A percentile compares a stretch with the other conserved stretches of the same genome.
phyloP scores from a whole-genome alignment of 1,140 invertebrate species.

The Zaprionus davidi region DNA sequence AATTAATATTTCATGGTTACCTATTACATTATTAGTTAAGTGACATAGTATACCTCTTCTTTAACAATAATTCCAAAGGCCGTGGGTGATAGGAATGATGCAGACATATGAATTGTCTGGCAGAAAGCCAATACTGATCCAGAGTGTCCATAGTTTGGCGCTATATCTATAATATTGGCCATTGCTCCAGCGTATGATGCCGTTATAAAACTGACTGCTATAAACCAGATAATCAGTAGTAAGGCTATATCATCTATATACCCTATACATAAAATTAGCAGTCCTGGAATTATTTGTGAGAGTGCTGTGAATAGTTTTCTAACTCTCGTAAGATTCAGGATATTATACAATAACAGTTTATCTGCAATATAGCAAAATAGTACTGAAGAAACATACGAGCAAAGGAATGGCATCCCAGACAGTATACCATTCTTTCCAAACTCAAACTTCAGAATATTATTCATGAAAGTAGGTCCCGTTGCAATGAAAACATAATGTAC shows the following conservation, averaged over 20 bases:
- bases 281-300: slow-evolving; percentile 89
- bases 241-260: slow-evolving; percentile 88
- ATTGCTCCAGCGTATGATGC: slow-evolving; percentile 91
- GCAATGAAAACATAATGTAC: slow-evolving; percentile 90
- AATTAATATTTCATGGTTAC: not conserved
- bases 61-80: slow-evolving; percentile 87
- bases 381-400: slow-evolving; percentile 89
- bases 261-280: slow-evolving; percentile 88
- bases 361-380: slow-evolving; percentile 90
- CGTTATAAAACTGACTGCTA: slow-evolving; percentile 89
- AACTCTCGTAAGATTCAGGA: slow-evolving; percentile 87
- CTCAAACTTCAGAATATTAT: slow-evolving; percentile 88
- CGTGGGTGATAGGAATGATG: slow-evolving; percentile 89
- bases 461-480: slow-evolving; percentile 90
- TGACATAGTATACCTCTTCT: slow-evolving; percentile 67
- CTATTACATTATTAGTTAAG: too few relatives aligned
- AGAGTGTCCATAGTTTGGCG: slow-evolving; percentile 88
- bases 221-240: slow-evolving; percentile 88
- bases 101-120: slow-evolving; percentile 91
- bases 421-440: slow-evolving; percentile 89
- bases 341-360: slow-evolving; percentile 86
- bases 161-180: slow-evolving; percentile 90
- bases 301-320: slow-evolving; percentile 89
- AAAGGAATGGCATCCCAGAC: slow-evolving; percentile 88
- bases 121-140: slow-evolving; percentile 90